Evolutionary conservation across 2,888 invertebrate genomes (phyloP).

Genomic region (Tinea trinotella): DNA sequence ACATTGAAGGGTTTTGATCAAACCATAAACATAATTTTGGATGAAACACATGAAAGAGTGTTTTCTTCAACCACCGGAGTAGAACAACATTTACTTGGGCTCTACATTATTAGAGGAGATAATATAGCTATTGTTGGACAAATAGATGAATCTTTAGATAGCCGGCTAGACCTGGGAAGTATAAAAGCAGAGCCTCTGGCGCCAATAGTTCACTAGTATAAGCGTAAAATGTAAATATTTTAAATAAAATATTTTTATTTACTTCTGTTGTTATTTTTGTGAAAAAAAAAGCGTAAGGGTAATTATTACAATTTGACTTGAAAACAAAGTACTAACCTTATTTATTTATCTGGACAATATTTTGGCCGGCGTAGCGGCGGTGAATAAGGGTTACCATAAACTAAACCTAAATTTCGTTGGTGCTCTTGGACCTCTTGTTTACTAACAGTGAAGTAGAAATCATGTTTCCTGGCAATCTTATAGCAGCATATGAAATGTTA

Average conservation of each 20-base stretch:
- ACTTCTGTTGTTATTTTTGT: neutral
- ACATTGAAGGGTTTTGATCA: slow-evolving; percentile 99
- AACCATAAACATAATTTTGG: slow-evolving; percentile 97
- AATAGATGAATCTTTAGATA: slow-evolving; percentile 87
- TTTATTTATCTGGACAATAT: too few relatives aligned
- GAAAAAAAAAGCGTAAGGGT: too few relatives aligned
- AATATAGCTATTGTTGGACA: slow-evolving; percentile 94
- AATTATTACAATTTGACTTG: too few relatives aligned
- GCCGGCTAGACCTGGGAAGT: slow-evolving; percentile 82
- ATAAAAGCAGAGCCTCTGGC: slow-evolving; percentile 89
- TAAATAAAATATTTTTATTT: neutral
- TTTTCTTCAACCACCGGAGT: slow-evolving; percentile 94
- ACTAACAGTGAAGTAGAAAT: too few relatives aligned
- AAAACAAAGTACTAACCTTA: too few relatives aligned
- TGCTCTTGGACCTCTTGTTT: too few relatives aligned
- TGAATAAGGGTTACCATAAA: too few relatives aligned
- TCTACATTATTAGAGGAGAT: slow-evolving; percentile 98
- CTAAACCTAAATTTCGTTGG: too few relatives aligned
- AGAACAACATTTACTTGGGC: slow-evolving; percentile 87
- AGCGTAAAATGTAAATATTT: neutral
- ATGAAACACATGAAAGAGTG: slow-evolving; percentile 98
- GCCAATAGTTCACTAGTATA: slow-evolving; percentile 79
- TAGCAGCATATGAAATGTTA: too few relatives aligned
- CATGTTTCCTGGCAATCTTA: too few relatives aligned
- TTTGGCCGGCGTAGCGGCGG: too few relatives aligned